Evolutionary conservation across 2,113 vertebrate genomes (phyloP), one percentile per base, ranked within the genome.

Genomic region (Cervus canadensis): DNA sequence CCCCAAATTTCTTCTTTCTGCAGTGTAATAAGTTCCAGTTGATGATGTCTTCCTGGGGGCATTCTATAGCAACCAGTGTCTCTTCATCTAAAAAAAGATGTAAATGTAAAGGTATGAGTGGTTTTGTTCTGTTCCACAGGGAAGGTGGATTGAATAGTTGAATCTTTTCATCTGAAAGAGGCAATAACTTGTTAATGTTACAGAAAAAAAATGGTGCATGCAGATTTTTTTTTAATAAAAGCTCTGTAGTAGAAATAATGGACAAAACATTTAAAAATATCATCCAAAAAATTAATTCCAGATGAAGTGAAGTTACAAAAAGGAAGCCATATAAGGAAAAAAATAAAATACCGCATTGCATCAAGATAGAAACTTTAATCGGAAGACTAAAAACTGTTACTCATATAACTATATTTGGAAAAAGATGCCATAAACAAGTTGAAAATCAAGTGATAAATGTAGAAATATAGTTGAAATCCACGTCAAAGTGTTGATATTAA

Each of bases 1-100:
- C 99, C 88, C 99, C 99, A 82, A 99, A 99, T 93, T 99, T 99
- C 98, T 99, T 99, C 98, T 99, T 98, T 60, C 99, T 98, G 90
- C 99, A 95, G 1, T 99, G 99, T 7, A 99, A 98, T 0, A 99
- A 99, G 67, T 99, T 98, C 91, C 99, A 98, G 5, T 98, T 96
- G 81, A 98, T 96, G 97, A 99, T 98, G 95, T 99, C 99, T 97
- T 98, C 76, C 84, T 99, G 97, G 36, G 99, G 99, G 76, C 99
- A 98, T 97, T 99, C 99, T 95, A 99, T 99, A 92, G 99, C 98
- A 19, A 99, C 99, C 4, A 99, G 97, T 71, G 99, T 99, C 14
- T 98, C 98, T 92, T 99, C 99, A 0, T 99, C 99, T 98, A 99
- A 89, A 76, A 76, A 40, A 76, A 17, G 98, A 98, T 28, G 99